phyloP scores from a whole-genome alignment of 2,797 vertebrate genomes.

The Loris lydekkerianus region DNA sequence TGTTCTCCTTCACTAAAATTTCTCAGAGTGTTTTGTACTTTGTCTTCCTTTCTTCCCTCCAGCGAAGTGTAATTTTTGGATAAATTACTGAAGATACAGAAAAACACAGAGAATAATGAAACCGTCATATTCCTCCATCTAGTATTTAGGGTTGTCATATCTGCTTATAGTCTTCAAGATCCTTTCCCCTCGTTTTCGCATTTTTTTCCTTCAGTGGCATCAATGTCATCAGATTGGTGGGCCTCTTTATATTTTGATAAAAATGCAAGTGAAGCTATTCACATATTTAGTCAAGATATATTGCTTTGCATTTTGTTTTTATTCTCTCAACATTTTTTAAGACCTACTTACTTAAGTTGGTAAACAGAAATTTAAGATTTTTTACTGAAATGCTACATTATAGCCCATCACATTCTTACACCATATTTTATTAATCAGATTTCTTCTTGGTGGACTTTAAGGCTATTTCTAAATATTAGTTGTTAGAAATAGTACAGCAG shows the following conservation, averaged over 20 bases:
- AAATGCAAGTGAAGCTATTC: not conserved
- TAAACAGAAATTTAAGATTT: not conserved
- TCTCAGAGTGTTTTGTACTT: not conserved
- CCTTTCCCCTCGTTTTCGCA: not conserved
- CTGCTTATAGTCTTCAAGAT: not conserved
- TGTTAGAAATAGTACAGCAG: not conserved
- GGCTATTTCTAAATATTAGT: slow-evolving; percentile 25
- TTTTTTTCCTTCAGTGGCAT: not conserved
- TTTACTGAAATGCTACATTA: not conserved
- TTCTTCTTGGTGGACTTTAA: not conserved
- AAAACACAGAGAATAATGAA: slow-evolving; percentile 23
- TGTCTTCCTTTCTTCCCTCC: not conserved
- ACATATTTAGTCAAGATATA: not conserved
- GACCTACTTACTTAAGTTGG: not conserved
- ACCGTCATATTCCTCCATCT: not conserved
- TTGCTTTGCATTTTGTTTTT: not conserved
- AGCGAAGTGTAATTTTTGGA: not conserved
- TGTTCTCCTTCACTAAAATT: not conserved
- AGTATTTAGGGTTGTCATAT: not conserved
- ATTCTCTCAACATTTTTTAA: not conserved
- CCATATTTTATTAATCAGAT: slow-evolving; percentile 42
- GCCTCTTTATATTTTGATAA: not conserved
- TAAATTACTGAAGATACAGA: not conserved
- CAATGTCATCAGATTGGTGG: not conserved
- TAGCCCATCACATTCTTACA: not conserved